Evolutionary conservation across 2,888 invertebrate species (phyloP), one percentile per base, ranked within the genome.

Genomic region (Eubasilissa splendida): DNA sequence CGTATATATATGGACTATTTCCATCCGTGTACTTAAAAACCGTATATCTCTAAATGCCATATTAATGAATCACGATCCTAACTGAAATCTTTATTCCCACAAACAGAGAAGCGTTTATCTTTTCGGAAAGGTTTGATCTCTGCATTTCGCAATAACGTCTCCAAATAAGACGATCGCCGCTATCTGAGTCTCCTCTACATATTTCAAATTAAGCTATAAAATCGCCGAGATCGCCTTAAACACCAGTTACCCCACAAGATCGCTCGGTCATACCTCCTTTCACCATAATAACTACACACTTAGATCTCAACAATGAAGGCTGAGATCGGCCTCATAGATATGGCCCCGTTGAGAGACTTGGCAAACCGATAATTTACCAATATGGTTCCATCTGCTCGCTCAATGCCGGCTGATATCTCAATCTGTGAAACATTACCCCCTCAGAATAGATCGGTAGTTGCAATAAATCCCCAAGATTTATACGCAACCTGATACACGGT

Each of bases 391-490:
- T 70, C 70, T 59, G 63, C 22, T 53, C 76, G 31, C 65, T 33
- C 22, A 31, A 31, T 52, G 58, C 54, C 65, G 10, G 68, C 65
- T 80, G 70, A 80, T 66, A 76, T 76, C 80, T 80, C 70, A 76
- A 80, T 80, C 14, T n/a, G 9, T 3, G 54, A 2, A 10, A 31
- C 12, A 52, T 63, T 4, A 50, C 42, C 14, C 58, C 42, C 33
- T 52, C 33, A 73, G 11, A 54, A 22, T 33, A 7, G 52, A 52
- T n/a, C 74, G 58, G 75, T 65, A 73, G 76, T 59, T 60, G 52
- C 58, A 60, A 77, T 82, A 82, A 82, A 82, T 82, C 80, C 54
- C 50, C 52, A 14, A 70, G 80, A 80, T 80, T 82, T 80, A 82
- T 75, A n/a, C 71, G 33, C 56, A 11, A 63, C 54, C n/a, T 68